Evolutionary conservation across 1,140 invertebrate genomes (phyloP).

Genomic region (Aphelinus certus): DNA sequence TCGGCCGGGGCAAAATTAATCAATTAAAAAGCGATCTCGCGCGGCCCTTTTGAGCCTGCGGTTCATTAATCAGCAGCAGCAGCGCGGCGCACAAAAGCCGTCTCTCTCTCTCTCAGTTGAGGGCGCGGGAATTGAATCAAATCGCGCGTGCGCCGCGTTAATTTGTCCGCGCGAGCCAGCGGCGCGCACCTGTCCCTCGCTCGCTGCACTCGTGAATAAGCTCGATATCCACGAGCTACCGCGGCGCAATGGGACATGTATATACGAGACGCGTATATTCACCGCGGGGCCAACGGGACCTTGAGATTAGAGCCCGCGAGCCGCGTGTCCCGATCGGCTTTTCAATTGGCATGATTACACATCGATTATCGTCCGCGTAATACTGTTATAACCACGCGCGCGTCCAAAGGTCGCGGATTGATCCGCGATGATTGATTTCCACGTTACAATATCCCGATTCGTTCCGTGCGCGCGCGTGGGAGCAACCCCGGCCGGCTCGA

Average conservation of each 20-base stretch:
- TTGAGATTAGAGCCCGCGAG: too few species aligned
- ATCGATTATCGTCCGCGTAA: too few species aligned
- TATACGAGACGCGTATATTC: too few species aligned
- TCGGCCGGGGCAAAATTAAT: slow-evolving; percentile 26
- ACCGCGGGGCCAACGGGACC: too few species aligned
- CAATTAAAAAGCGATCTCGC: slow-evolving; percentile 37
- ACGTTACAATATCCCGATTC: background rate
- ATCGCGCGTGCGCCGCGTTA: slow-evolving; percentile 9
- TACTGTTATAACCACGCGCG: too few species aligned
- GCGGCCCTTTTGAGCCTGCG: background rate
- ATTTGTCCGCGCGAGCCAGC: slow-evolving; percentile 4
- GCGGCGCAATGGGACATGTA: background rate
- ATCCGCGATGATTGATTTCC: too few species aligned
- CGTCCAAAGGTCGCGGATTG: too few species aligned
- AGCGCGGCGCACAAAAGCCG: slow-evolving; percentile 1
- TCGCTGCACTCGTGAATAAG: background rate
- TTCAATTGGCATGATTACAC: too few species aligned
- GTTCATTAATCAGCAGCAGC: slow-evolving; percentile 32
- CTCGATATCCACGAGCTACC: background rate
- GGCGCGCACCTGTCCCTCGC: background rate
- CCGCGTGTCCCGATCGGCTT: too few species aligned
- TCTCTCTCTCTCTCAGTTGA: background rate
- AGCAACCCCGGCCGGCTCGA: too few species aligned
- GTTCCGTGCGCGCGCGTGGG: background rate
- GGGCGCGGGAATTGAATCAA: slow-evolving; percentile 24